These are phyloP conservation scores for Lagria hirta DNA, from an alignment of 2,888 invertebrate species.

Conservation along the genomic window DNA sequence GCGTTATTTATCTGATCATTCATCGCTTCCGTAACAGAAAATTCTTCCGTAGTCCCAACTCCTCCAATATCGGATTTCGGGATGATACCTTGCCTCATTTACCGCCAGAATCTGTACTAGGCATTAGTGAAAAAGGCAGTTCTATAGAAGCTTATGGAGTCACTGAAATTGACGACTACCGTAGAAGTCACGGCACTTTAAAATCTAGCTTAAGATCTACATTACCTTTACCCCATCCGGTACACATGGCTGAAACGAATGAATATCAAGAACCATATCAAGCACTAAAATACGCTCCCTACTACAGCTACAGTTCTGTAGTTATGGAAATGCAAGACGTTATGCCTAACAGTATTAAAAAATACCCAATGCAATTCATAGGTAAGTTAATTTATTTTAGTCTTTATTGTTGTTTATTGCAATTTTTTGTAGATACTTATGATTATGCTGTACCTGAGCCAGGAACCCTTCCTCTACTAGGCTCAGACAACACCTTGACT, in stretches of 20 bases:
- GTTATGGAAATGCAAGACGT: conserved; percentile 76
- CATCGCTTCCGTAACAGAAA: conserved; percentile 72
- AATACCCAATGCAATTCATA: conserved; percentile 43
- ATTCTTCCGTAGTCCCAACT: conserved; percentile 71
- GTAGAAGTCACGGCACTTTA: conserved; percentile 57
- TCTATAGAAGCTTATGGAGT: conserved; percentile 61
- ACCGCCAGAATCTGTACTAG: conserved; percentile 58
- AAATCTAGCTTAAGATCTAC: conserved; percentile 57
- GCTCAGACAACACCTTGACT: conserved; percentile 54
- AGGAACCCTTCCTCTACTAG: conserved; percentile 67
- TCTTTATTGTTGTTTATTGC: neutral
- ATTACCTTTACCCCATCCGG: conserved; percentile 58
- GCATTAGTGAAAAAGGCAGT: conserved; percentile 51
- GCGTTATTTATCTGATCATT: conserved; percentile 69
- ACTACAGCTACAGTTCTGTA: conserved; percentile 75
- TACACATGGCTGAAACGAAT: conserved; percentile 61
- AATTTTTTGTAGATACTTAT: conserved; percentile 66
- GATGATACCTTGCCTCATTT: conserved; percentile 51
- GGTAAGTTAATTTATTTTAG: conserved; percentile 41
- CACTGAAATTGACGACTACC: conserved; percentile 63
- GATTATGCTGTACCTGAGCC: conserved; percentile 80
- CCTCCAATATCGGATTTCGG: conserved; percentile 59
- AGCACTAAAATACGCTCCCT: conserved; percentile 72
- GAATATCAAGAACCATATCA: conserved; percentile 82
- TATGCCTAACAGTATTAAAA: conserved; percentile 56